Percentiles rank a stretch among this genome's conserved stretches.
Evolutionary conservation across 1,140 invertebrate genomes (phyloP).

Genomic region (Drosophila carrolli): DNA sequence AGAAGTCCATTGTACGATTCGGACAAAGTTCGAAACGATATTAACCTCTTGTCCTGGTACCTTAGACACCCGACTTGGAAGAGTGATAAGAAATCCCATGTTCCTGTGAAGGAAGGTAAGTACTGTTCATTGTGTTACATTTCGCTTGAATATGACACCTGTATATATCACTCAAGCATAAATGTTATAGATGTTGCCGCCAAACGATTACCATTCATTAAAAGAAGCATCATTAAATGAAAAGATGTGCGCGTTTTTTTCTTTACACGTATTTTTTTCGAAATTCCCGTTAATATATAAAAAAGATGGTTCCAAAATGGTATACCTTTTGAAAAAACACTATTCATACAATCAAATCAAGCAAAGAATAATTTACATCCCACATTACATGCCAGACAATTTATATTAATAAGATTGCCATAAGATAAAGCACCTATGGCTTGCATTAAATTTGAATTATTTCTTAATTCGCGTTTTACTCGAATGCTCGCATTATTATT

Average conservation of each 20-base stretch:
- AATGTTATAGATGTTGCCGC: constrained; percentile 42
- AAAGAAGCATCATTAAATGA: constrained; percentile 18
- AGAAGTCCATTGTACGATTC: constrained; percentile 86
- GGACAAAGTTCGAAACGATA: constrained; percentile 87
- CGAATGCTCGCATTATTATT: too few species aligned
- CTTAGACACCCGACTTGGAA: constrained; percentile 88
- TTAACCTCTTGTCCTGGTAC: constrained; percentile 91
- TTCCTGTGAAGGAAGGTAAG: constrained; percentile 76
- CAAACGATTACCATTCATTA: constrained; percentile 33
- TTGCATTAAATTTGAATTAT: not conserved
- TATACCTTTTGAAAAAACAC: not conserved
- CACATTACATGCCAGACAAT: constrained; percentile 5
- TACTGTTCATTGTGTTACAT: constrained; percentile 32
- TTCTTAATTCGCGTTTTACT: not conserved
- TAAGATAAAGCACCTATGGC: not conserved
- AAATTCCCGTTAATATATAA: not conserved
- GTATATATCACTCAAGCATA: constrained; percentile 54
- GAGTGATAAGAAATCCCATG: constrained; percentile 60
- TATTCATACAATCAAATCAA: constrained; percentile 14
- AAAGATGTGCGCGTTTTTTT: constrained; percentile 9
- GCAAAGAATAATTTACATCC: constrained; percentile 1
- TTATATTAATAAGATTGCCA: not conserved
- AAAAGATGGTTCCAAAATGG: not conserved
- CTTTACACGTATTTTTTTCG: not conserved
- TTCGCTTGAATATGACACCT: constrained; percentile 53